Conservation (phyloP, 2,113 vertebrate species). For the Rhinogobius similis region DNA sequence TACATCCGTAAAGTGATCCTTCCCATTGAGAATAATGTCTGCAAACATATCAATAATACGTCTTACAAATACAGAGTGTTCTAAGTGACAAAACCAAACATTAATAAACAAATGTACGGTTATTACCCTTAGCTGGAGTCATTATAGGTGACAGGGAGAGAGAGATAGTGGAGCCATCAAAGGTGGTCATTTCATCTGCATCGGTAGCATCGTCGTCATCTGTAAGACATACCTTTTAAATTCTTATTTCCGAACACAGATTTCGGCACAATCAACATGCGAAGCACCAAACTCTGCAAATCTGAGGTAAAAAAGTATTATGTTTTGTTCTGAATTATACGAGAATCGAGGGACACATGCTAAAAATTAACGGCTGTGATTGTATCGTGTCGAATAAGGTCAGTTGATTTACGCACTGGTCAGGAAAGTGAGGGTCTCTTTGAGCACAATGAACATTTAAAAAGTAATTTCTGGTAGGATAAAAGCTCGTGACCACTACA, state of each 20-base stretch:
- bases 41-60: conserved; percentile 25
- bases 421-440: too few species aligned
- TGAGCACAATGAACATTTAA: too few species aligned
- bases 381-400: background rate
- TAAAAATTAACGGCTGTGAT: too few species aligned
- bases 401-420: background rate
- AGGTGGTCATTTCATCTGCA: conserved; percentile 89
- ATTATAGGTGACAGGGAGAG: conserved; percentile 90
- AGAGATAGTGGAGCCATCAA: conserved; percentile 91
- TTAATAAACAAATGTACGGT: background rate
- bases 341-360: too few species aligned
- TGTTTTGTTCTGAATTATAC: too few species aligned
- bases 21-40: conserved; percentile 72
- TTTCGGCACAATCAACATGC: too few species aligned
- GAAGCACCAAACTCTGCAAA: too few species aligned
- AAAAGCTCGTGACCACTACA: background rate
- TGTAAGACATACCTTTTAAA: conserved; percentile 62
- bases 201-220: conserved; percentile 85
- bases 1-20: conserved; percentile 66
- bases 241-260: background rate
- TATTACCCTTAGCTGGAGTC: conserved; percentile 86
- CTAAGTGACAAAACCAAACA: background rate
- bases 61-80: background rate
- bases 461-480: background rate
- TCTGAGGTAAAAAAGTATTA: too few species aligned